These are phyloP conservation scores for Chaetogeoica ovagalla DNA, from an alignment of 2,888 invertebrate genomes.

Conservation along the genomic window DNA sequence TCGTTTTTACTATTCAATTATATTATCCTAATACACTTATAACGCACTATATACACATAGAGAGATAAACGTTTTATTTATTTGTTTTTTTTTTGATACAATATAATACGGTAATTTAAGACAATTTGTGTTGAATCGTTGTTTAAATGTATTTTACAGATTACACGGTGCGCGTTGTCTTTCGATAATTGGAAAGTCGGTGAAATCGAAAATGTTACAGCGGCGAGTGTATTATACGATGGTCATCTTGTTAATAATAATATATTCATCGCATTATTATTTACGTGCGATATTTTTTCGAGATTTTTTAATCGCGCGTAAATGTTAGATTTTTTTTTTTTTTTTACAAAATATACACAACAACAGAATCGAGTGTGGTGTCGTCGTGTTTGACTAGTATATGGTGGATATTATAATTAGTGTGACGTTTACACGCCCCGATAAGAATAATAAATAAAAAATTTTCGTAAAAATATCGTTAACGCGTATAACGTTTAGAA, in stretches of 20 bases:
- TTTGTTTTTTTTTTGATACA: too few species aligned
- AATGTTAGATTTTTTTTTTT: neutral
- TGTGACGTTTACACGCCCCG: neutral
- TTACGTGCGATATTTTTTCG: neutral
- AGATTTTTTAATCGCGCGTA: neutral
- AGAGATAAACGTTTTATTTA: too few species aligned
- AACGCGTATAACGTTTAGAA: conserved; percentile 17
- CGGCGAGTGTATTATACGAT: neutral
- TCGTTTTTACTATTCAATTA: too few species aligned
- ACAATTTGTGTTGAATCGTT: too few species aligned
- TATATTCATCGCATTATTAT: conserved; percentile 7
- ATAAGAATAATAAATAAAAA: neutral
- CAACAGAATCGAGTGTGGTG: too few species aligned
- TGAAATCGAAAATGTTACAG: conserved; percentile 17
- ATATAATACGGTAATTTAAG: too few species aligned
- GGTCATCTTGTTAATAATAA: neutral
- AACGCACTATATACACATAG: too few species aligned
- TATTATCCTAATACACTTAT: too few species aligned
- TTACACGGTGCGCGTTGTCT: too few species aligned
- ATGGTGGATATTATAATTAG: neutral
- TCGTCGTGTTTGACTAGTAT: conserved; percentile 18
- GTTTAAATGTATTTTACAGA: neutral
- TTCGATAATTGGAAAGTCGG: conserved; percentile 32
- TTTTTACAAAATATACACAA: neutral
- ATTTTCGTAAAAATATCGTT: neutral